Conservation (phyloP, 2,797 vertebrate genomes). For the Remorina albescens region DNA sequence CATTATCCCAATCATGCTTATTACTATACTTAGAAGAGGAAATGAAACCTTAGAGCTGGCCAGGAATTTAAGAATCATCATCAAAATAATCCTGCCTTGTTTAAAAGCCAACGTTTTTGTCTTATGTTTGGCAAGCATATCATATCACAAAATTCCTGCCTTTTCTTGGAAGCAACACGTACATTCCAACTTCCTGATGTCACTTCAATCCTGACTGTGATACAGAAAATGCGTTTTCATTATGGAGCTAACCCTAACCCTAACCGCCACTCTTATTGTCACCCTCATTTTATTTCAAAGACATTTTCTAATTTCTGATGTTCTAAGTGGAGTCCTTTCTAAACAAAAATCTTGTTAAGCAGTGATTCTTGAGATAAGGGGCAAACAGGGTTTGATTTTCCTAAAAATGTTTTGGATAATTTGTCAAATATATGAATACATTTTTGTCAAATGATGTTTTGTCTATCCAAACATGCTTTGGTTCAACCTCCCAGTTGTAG, state of each 20-base stretch:
- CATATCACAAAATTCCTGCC: slow-evolving; percentile 5
- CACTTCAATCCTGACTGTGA: slow-evolving; percentile 1
- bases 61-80: slow-evolving; percentile 39
- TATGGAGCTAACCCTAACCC: too few relatives aligned
- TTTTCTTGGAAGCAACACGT: slow-evolving; percentile 16
- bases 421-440: too few relatives aligned
- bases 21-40: slow-evolving; percentile 50
- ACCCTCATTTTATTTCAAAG: too few relatives aligned
- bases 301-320: not conserved
- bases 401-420: too few relatives aligned
- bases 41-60: slow-evolving; percentile 49
- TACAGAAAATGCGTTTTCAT: not conserved
- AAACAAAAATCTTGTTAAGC: not conserved
- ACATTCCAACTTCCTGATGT: not conserved
- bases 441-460: too few relatives aligned
- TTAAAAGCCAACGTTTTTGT: slow-evolving; percentile 37
- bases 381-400: too few relatives aligned
- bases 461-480: too few relatives aligned
- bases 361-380: too few relatives aligned
- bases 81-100: slow-evolving; percentile 39
- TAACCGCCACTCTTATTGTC: too few relatives aligned
- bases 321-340: not conserved
- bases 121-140: slow-evolving; percentile 15
- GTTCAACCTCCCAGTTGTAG: too few relatives aligned
- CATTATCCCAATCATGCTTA: slow-evolving; percentile 38